Percentiles rank a stretch among this genome's conserved stretches.
Evolutionary conservation across 64 coral and sea anemone genomes (phyloP).

Genomic region (Astreopora myriophthalma): DNA sequence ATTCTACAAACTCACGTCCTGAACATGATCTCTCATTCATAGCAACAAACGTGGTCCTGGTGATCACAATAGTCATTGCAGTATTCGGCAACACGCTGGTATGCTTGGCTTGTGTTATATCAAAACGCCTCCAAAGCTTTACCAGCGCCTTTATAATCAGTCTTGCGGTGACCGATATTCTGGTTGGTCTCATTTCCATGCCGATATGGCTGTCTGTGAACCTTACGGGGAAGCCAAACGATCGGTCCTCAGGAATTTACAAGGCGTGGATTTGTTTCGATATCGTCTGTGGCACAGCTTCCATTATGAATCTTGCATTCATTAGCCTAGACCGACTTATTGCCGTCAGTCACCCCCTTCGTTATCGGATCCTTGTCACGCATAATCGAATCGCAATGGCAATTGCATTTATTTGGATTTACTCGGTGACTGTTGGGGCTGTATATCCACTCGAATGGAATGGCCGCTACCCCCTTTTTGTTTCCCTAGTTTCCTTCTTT

Average conservation of each 20-base stretch:
- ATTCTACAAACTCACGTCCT: not conserved
- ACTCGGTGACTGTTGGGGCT: conserved; percentile 59
- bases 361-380: conserved; percentile 64
- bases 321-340: conserved; percentile 75
- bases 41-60: conserved; percentile 28
- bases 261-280: conserved; percentile 70
- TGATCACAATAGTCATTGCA: conserved; percentile 41
- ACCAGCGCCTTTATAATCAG: conserved; percentile 73
- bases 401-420: conserved; percentile 67
- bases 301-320: conserved; percentile 83
- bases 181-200: conserved; percentile 73
- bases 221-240: conserved; percentile 53
- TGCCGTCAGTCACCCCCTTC: conserved; percentile 57
- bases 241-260: conserved; percentile 41
- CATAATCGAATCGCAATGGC: conserved; percentile 16
- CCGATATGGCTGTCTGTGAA: conserved; percentile 65
- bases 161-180: conserved; percentile 62
- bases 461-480: conserved; percentile 59
- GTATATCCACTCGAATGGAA: conserved; percentile 46
- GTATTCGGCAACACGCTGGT: conserved; percentile 74
- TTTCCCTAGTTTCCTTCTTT: conserved; percentile 69
- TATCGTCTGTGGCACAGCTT: conserved; percentile 72
- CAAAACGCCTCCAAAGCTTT: conserved; percentile 68
- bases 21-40: not conserved
- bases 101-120: conserved; percentile 67